Evolutionary conservation across 2,113 vertebrate species (phyloP), one percentile per base, ranked within the genome.

Genomic region (Pyrgilauda ruficollis): DNA sequence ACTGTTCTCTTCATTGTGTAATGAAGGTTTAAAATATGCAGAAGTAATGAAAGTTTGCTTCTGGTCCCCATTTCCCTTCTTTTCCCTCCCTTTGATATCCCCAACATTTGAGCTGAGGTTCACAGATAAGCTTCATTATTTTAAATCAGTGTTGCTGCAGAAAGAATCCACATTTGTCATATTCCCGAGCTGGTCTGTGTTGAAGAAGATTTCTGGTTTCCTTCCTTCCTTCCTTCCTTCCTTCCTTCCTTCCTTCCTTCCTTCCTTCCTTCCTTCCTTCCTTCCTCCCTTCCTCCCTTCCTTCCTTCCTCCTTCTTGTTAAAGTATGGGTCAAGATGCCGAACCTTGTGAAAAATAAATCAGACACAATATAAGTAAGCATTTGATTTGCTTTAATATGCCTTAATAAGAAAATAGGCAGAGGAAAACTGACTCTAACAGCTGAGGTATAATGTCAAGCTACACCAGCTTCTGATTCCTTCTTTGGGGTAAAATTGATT

Each of bases 161-260:
- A 55, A 64, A 19, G 11, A 33, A 33, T 55, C 18, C 3, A 10
- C 1, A 0, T 39, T 74, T 74, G 11, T 23, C 12, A 12, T 46
- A 53, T 14, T 28, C 3, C 13, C 52, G 15, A 30, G 20, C 26
- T 70, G 37, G 20, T 20, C 12, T 70, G 31, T 31, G 12, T 24
- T 64, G 24, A 13, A 88, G 19, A 22, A 2, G 7, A 17, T 16
- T 27, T 11, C 24, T 24, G 17, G 0, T n/a, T 33, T 6, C 5
- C 20, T 33, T 21, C 8, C 21, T 7, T 41, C 4, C 26, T 2
- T 21, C 4, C 49, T 37, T 20, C 2, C 8, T 22, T 14, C 4
- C 53, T 55, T 31, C 8, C 23, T 49, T 31, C 10, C 17, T 31
- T 30, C 4, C n/a, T 35, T 35, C 4, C 44, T 10, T 21, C 9